These are phyloP conservation scores for Lamproptera curius DNA, from an alignment of 2,888 invertebrate genomes.

Conservation along the genomic window DNA sequence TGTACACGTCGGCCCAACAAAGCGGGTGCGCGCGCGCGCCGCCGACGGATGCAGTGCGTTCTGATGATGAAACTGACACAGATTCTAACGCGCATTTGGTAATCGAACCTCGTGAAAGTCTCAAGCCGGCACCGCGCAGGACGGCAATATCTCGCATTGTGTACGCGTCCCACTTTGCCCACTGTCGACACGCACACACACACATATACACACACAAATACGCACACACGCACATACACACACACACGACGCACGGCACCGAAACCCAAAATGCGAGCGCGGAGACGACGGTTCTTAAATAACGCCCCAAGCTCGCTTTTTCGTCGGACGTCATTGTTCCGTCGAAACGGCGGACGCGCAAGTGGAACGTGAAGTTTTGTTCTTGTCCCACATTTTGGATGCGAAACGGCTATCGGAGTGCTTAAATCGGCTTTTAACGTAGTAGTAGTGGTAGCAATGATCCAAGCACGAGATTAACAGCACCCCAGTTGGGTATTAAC, in stretches of 20 bases:
- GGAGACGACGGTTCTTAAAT: conserved; percentile 28
- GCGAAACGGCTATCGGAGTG: conserved; percentile 64
- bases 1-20: conserved; percentile 15
- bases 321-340: conserved; percentile 53
- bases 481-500: too few relatives aligned
- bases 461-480: too few relatives aligned
- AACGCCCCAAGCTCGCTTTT: conserved; percentile 44
- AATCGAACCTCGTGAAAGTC: conserved; percentile 77
- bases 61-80: conserved; percentile 75
- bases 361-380: conserved; percentile 54
- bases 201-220: conserved; percentile 37
- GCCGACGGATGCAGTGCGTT: conserved; percentile 62
- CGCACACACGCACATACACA: conserved; percentile 58
- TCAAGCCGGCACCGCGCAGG: conserved; percentile 52
- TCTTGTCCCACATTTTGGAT: conserved; percentile 68
- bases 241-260: too few relatives aligned
- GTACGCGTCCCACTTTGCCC: conserved; percentile 63
- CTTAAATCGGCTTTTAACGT: too few relatives aligned
- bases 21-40: conserved; percentile 45
- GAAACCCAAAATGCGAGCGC: background rate
- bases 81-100: conserved; percentile 77
- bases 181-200: conserved; percentile 64
- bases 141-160: conserved; percentile 63
- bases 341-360: conserved; percentile 41
- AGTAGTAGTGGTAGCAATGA: too few relatives aligned